A percentile compares a stretch with the other conserved stretches of the same genome.
Conservation (phyloP, 2,797 vertebrate genomes). For the Pyrocephalus nanus region DNA sequence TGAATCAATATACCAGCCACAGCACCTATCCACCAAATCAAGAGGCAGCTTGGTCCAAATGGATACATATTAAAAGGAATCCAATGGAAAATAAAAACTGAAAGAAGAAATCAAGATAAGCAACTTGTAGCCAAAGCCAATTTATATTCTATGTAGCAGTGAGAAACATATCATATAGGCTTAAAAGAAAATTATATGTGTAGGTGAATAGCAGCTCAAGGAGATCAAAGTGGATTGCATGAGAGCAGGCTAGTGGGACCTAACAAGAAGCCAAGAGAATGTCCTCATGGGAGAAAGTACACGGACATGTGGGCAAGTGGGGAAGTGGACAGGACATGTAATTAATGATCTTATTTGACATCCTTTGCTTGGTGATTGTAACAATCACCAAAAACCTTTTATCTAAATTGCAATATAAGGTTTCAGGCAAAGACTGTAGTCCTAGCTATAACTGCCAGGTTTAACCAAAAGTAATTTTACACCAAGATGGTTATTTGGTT, state of each 20-base stretch:
- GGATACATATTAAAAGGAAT: background rate
- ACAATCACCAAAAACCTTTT: background rate
- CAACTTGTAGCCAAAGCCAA: background rate
- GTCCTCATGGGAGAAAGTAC: background rate
- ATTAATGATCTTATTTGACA: background rate
- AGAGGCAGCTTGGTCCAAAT: background rate
- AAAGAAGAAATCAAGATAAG: background rate
- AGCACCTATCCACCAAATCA: background rate
- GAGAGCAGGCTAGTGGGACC: background rate
- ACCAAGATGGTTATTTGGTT: background rate
- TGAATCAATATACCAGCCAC: background rate
- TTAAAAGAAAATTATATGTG: background rate
- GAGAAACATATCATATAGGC: background rate
- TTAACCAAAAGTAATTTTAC: background rate
- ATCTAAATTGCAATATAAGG: background rate
- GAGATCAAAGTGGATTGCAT: background rate
- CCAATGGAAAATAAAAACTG: background rate
- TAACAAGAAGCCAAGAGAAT: background rate
- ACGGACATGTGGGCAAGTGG: rapidly evolving
- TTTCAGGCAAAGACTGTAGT: background rate
- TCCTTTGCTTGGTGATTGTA: background rate
- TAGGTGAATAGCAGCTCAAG: background rate
- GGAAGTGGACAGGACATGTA: rapidly evolving
- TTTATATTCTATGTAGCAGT: background rate
- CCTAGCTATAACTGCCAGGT: background rate